Conservation (phyloP, 2,113 vertebrate species). For the Phrynosoma blainvillii region DNA sequence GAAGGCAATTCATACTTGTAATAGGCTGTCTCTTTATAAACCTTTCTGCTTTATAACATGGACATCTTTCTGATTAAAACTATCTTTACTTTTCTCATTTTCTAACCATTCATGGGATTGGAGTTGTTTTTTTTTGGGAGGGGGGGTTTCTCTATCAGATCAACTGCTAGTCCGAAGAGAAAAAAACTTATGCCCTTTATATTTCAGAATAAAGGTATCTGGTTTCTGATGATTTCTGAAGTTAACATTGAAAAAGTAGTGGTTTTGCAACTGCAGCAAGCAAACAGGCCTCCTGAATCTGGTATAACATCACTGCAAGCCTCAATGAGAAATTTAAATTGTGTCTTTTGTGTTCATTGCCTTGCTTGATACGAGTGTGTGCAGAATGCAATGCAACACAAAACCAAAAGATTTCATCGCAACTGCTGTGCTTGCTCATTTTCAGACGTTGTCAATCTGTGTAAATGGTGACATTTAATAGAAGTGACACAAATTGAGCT, state of each 20-base stretch:
- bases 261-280: not conserved
- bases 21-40: not conserved
- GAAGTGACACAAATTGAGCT: conserved; percentile 34
- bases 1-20: not conserved
- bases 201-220: not conserved
- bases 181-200: not conserved
- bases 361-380: not conserved
- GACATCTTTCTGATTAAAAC: not conserved
- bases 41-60: not conserved
- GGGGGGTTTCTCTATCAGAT: not conserved
- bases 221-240: not conserved
- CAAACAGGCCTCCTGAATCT: not conserved
- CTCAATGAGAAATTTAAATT: not conserved
- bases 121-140: not conserved
- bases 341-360: not conserved
- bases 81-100: not conserved
- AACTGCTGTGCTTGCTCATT: conserved; percentile 20
- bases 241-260: not conserved
- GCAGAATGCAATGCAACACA: not conserved
- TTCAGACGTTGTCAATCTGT: conserved; percentile 43
- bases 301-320: conserved; percentile 1
- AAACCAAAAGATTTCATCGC: conserved; percentile 6
- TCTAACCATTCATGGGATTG: not conserved
- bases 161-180: not conserved
- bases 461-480: conserved; percentile 48